Base-by-base conservation (phyloP, 64 coral and sea anemone genomes). In the Platygyra sinensis region DNA sequence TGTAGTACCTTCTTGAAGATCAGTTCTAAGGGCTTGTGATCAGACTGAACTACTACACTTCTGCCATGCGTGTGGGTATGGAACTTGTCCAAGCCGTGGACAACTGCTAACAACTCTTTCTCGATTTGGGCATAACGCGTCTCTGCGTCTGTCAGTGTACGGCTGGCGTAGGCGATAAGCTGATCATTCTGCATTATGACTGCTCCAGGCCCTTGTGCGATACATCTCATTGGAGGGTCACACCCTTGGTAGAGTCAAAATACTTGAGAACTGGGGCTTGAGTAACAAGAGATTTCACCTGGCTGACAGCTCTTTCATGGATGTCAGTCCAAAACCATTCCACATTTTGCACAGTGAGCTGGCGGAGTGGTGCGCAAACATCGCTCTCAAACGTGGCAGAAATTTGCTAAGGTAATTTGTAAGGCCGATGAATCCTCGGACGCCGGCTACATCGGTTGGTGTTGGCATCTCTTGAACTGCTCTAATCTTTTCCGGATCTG, bases 191-290 rank as follows among this genome's bases (percentile, higher is more conserved):
- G 79, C 39, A 46, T 46, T 4, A 46, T 46, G 72, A 62, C 73
- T 5, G 89, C 78, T 29, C 89, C 8, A 90, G 71, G 7, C 79
- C 89, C 18, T 1, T 74, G 22, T 80, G 78, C 15, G 89, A 90
- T 1, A 64, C 89, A 57, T 90, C 77, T 14, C 89, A 82, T 15
- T 90, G 64, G 30, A 90, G 46, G 28, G 89, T 73, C 8, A 82
- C 13, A 17, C 50, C 42, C 15, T 62, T 61, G 46, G 59, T 64
- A 2, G 30, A 52, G n/a, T 89, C 49, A 24, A 60, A 89, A 39
- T 71, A 89, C 31, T 72, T 69, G 2, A 89, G 88, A 4, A 80
- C 75, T 38, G 75, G 88, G 9, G 31, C 30, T 16, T 65, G 4
- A 46, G 88, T 36, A 24, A 27, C 62, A 24, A 49, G 19, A 27